A percentile compares a stretch with the other conserved stretches of the same genome.
Evolutionary conservation across 2,888 invertebrate species (phyloP).

Genomic region (Pachycephus smyrnensis): DNA sequence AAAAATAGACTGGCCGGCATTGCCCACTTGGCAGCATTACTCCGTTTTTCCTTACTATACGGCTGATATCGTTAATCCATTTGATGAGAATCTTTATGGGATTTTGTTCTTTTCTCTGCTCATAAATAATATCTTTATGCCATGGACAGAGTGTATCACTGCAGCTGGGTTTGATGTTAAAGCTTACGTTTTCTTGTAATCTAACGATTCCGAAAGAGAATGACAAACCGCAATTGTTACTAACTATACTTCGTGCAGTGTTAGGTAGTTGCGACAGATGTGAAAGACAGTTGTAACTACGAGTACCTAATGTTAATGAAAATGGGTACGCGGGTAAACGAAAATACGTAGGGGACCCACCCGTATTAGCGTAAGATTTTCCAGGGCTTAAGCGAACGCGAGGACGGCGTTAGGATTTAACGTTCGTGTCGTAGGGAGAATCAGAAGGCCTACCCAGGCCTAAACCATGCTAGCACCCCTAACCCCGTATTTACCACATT

Average conservation of each 20-base stretch:
- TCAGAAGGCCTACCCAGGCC: constrained; percentile 22
- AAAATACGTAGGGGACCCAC: background rate
- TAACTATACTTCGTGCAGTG: background rate
- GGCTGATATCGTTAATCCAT: too few species aligned
- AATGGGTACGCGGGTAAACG: constrained; percentile 16
- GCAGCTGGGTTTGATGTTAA: too few species aligned
- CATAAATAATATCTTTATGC: too few species aligned
- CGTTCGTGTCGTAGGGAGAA: constrained; percentile 29
- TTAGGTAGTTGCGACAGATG: background rate
- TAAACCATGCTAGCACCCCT: constrained; percentile 18
- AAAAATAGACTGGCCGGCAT: too few species aligned
- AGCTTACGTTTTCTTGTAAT: too few species aligned
- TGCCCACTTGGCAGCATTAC: too few species aligned
- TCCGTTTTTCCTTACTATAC: too few species aligned
- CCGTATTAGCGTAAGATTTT: constrained; percentile 34
- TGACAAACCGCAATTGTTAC: too few species aligned
- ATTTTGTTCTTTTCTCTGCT: too few species aligned
- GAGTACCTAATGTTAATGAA: constrained; percentile 18
- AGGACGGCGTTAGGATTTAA: constrained; percentile 29
- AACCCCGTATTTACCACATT: constrained; percentile 19
- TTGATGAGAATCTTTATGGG: too few species aligned
- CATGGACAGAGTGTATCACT: too few species aligned
- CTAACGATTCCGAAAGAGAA: too few species aligned
- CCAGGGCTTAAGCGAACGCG: constrained; percentile 28
- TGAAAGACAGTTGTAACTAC: background rate